A percentile compares a stretch with the other conserved stretches of the same genome.
Evolutionary conservation across 2,113 vertebrate genomes (phyloP).

Genomic region (Ploceus nigricollis): DNA sequence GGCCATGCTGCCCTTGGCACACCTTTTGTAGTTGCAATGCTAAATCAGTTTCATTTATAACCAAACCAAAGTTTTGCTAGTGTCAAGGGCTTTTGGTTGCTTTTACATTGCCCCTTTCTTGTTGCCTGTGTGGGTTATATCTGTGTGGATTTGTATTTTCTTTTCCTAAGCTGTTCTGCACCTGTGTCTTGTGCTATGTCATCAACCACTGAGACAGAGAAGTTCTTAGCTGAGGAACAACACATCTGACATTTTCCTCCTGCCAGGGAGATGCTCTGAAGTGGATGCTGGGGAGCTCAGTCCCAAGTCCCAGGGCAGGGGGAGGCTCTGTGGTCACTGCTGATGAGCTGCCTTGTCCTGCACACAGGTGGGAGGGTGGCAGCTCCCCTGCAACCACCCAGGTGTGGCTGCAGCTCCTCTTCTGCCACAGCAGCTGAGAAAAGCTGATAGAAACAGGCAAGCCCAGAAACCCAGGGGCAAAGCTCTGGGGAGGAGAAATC

Average conservation of each 20-base stretch:
- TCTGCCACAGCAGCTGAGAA: neutral
- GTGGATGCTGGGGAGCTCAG: neutral
- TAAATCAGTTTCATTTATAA: neutral
- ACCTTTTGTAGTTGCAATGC: neutral
- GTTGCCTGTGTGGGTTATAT: neutral
- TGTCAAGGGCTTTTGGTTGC: neutral
- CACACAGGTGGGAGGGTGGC: neutral
- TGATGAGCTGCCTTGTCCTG: neutral
- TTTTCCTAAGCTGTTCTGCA: neutral
- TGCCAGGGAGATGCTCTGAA: neutral
- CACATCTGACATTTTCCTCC: neutral
- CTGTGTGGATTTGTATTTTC: neutral
- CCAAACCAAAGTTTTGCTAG: neutral
- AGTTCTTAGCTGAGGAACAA: neutral
- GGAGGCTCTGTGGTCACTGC: accelerated
- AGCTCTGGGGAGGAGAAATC: neutral
- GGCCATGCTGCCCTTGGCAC: neutral
- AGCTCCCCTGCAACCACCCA: neutral
- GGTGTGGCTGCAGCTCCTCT: neutral
- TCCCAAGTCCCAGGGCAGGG: neutral
- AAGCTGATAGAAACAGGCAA: neutral
- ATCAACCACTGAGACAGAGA: neutral
- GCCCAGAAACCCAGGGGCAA: neutral
- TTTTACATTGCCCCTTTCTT: neutral
- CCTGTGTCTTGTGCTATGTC: neutral